These are phyloP conservation scores for Entosphenus tridentatus DNA, from an alignment of 2,113 vertebrate genomes.

Conservation along the genomic window DNA sequence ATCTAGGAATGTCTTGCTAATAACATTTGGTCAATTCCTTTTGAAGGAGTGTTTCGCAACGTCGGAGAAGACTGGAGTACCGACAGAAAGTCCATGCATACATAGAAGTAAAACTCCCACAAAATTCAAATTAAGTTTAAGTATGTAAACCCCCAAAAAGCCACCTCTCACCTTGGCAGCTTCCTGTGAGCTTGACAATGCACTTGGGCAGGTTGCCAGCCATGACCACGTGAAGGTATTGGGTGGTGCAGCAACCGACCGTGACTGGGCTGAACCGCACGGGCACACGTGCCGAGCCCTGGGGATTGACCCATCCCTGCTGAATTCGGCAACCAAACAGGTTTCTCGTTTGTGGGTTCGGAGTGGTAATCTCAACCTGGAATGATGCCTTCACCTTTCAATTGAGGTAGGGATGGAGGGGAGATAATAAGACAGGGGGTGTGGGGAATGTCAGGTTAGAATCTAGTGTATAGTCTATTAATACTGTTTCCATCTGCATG, in stretches of 20 bases:
- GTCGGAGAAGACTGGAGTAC: too few relatives aligned
- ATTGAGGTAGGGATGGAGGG: too few relatives aligned
- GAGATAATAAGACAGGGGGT: too few relatives aligned
- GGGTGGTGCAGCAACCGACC: conserved; percentile 30
- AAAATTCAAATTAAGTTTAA: too few relatives aligned
- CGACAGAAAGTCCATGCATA: neutral
- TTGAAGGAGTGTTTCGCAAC: too few relatives aligned
- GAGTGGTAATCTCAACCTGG: conserved; percentile 21
- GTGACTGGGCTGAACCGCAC: conserved; percentile 36
- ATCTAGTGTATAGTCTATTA: too few relatives aligned
- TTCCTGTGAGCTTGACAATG: conserved; percentile 42
- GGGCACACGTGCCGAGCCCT: conserved; percentile 19
- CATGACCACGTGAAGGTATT: conserved; percentile 38
- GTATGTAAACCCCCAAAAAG: neutral
- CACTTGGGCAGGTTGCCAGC: conserved; percentile 25
- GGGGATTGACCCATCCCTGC: conserved; percentile 22
- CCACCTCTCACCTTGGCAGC: conserved; percentile 35
- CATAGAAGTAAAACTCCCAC: too few relatives aligned
- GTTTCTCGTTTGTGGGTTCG: conserved; percentile 17
- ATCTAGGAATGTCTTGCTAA: too few relatives aligned
- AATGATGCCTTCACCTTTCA: conserved; percentile 43
- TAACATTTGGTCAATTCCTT: too few relatives aligned
- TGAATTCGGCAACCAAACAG: conserved; percentile 31
- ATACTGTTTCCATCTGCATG: too few relatives aligned
- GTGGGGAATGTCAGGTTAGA: too few relatives aligned